Conservation (phyloP, 2,113 vertebrate species). For the Rattus norvegicus region DNA sequence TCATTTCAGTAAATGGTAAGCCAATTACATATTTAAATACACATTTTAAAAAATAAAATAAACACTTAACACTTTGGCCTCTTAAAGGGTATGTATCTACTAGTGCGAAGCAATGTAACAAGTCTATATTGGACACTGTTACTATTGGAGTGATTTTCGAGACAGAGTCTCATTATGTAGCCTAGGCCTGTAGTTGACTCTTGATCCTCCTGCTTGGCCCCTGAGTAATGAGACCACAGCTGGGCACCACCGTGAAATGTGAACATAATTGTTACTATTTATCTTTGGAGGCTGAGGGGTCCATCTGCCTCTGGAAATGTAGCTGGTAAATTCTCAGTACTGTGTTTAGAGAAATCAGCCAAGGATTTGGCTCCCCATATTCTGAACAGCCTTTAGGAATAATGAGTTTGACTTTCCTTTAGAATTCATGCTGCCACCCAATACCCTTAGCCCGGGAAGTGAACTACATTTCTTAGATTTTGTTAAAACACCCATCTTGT, state of each 20-base stretch:
- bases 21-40: constrained; percentile 3
- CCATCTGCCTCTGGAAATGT: not conserved
- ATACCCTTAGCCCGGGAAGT: not conserved
- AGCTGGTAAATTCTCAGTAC: not conserved
- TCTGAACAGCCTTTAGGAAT: constrained; percentile 53
- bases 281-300: not conserved
- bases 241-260: not conserved
- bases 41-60: not conserved
- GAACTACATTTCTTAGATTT: constrained; percentile 34
- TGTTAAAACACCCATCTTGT: not conserved
- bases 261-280: constrained; percentile 8
- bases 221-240: not conserved
- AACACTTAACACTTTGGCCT: not conserved
- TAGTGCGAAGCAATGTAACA: not conserved
- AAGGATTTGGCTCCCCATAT: not conserved
- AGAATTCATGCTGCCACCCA: constrained; percentile 54
- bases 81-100: not conserved
- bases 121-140: not conserved
- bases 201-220: not conserved
- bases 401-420: constrained; percentile 54
- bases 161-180: not conserved
- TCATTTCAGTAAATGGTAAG: not conserved
- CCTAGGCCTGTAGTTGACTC: not conserved
- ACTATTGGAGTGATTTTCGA: constrained; percentile 15
- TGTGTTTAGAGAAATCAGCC: constrained; percentile 27